phyloP scores from a whole-genome alignment of 2,797 vertebrate genomes.

The Pangasius macronema region DNA sequence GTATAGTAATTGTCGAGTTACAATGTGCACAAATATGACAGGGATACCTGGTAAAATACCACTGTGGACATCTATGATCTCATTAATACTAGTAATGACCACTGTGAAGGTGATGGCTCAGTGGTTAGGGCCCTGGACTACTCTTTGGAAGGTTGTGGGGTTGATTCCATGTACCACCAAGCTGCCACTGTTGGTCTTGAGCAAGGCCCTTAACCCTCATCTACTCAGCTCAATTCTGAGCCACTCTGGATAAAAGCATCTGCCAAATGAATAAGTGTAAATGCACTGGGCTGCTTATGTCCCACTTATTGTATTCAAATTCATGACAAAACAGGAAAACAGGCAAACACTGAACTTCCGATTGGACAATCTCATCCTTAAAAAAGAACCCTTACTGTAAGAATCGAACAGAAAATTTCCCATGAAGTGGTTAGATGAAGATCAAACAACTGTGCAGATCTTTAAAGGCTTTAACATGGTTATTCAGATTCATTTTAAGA shows the following conservation, averaged over 20 bases:
- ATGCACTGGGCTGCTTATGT: neutral
- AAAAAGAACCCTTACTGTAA: neutral
- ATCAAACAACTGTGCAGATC: neutral
- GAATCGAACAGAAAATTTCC: neutral
- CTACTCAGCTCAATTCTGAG: neutral
- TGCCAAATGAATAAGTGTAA: neutral
- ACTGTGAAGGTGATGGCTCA: neutral
- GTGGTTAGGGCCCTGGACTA: neutral
- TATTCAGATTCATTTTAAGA: neutral
- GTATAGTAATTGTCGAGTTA: neutral
- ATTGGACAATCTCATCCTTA: neutral
- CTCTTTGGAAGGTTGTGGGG: neutral
- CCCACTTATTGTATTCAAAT: neutral
- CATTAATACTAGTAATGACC: neutral
- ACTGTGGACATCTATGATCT: too few relatives aligned
- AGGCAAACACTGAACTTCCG: neutral
- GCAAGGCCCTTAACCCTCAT: neutral
- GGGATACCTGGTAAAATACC: neutral
- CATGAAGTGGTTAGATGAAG: neutral
- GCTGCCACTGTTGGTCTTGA: neutral
- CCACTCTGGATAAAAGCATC: neutral
- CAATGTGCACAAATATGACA: neutral
- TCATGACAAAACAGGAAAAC: neutral
- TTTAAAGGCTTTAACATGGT: neutral
- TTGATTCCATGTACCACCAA: neutral